Evolutionary conservation across 1,140 invertebrate genomes (phyloP).

Genomic region (Reticulitermes speratus): DNA sequence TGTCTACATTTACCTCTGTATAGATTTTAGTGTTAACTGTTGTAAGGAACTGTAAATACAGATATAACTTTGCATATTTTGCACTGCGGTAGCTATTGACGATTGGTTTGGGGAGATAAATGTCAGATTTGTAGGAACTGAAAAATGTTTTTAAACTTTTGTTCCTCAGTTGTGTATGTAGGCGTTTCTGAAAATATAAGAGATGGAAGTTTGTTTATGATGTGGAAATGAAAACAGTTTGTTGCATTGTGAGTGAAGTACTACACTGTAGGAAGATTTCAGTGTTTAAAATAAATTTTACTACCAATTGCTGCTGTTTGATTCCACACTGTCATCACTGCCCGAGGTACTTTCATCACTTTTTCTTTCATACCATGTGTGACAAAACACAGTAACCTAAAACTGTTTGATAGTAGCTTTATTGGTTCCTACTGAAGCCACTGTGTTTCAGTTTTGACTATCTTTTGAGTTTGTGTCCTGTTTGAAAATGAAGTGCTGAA

Average conservation of each 20-base stretch:
- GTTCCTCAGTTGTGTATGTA: neutral
- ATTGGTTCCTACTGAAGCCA: too few relatives aligned
- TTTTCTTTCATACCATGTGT: too few relatives aligned
- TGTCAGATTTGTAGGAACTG: neutral
- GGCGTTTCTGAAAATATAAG: neutral
- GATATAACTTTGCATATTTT: neutral
- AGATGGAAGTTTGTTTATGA: neutral
- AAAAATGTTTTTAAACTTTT: neutral
- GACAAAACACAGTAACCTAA: too few relatives aligned
- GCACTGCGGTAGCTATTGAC: neutral
- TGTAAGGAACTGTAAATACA: neutral
- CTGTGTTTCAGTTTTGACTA: too few relatives aligned
- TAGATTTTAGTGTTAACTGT: neutral
- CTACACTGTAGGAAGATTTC: neutral
- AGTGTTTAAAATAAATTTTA: slow-evolving; percentile 7
- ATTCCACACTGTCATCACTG: too few relatives aligned
- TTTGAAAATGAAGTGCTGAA: too few relatives aligned
- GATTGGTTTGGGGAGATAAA: neutral
- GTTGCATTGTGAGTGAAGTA: neutral
- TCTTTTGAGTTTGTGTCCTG: too few relatives aligned
- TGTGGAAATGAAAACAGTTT: neutral
- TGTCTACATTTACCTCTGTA: neutral
- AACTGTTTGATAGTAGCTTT: too few relatives aligned
- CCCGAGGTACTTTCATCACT: too few relatives aligned
- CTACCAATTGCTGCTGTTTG: neutral